Evolutionary conservation across 2,888 invertebrate genomes (phyloP), one percentile per base, ranked within the genome.

Genomic region (Yponomeuta evonymella): DNA sequence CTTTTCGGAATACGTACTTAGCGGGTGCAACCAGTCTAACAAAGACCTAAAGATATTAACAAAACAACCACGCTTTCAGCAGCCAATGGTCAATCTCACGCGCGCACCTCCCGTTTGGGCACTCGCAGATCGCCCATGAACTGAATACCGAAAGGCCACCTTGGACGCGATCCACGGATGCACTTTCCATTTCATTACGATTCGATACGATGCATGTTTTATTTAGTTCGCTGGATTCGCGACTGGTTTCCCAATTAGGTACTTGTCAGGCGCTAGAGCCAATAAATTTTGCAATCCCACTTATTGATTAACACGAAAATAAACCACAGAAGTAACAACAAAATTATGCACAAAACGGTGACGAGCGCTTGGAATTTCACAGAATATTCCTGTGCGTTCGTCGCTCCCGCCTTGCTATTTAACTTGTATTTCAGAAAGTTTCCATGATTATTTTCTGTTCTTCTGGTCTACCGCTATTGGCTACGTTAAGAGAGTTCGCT

Each of bases 181-280:
- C 76, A 84, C 88, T 90, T 89, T 90, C 89, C 78, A 82, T 89
- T 89, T 87, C 85, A 75, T 76, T 79, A 29, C 65, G 33, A 33
- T 58, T 15, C 51, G 51, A 15, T 58, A 58, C 51, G 51, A 58
- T 58, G 15, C 51, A 58, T 58, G 51, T 58, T 58, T 58, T 58
- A 58, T 58, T 58, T 75, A 65, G 15, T 58, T 58, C 51, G 51
- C 51, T 12, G 51, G 51, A 58, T 58, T 58, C 51, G 51, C 51
- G 15, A 58, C 51, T 12, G 15, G 51, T 58, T 12, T 58, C 51
- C 51, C 51, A 58, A 58, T 58, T 15, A 8, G 43, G 8, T 8
- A 58, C 51, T 58, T 58, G 51, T 43, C 43, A 43, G 43, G 43
- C 43, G 51, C 51, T 58, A 12, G 51, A 43, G 43, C 8, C 43